phyloP scores from a whole-genome alignment of 2,888 invertebrate species.

The Buathra laborator region DNA sequence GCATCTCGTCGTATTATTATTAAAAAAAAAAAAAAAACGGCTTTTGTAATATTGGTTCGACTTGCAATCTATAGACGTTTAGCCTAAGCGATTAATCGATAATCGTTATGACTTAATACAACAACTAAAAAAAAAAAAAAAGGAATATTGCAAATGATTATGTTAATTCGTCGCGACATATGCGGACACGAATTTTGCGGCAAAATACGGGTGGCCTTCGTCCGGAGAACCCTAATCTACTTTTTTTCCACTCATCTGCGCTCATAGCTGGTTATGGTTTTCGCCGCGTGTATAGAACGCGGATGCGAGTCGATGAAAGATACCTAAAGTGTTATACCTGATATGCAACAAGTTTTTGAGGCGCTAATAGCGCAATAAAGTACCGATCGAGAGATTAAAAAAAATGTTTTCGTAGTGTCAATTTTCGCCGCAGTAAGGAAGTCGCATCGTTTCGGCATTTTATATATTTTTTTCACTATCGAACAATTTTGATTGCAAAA shows the following conservation, averaged over 20 bases:
- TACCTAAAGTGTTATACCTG: neutral
- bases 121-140: neutral
- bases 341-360: too few species aligned
- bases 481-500: too few species aligned
- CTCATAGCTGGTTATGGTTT: neutral
- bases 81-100: neutral
- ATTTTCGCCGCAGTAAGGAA: too few species aligned
- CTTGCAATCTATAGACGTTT: neutral
- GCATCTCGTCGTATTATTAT: neutral
- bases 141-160: neutral
- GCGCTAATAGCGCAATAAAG: neutral
- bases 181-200: neutral
- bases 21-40: neutral
- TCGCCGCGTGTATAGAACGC: neutral
- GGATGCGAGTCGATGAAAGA: neutral
- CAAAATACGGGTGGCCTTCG: neutral
- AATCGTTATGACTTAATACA: neutral
- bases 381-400: neutral
- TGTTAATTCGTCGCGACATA: neutral
- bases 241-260: conserved; percentile 8
- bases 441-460: too few species aligned
- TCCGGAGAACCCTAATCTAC: neutral
- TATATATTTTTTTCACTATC: too few species aligned
- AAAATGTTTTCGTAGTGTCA: too few species aligned
- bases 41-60: neutral